Percentiles rank a stretch among this genome's conserved stretches.
Conservation (phyloP, 1,140 invertebrate genomes). For the Brachionus sp. region DNA sequence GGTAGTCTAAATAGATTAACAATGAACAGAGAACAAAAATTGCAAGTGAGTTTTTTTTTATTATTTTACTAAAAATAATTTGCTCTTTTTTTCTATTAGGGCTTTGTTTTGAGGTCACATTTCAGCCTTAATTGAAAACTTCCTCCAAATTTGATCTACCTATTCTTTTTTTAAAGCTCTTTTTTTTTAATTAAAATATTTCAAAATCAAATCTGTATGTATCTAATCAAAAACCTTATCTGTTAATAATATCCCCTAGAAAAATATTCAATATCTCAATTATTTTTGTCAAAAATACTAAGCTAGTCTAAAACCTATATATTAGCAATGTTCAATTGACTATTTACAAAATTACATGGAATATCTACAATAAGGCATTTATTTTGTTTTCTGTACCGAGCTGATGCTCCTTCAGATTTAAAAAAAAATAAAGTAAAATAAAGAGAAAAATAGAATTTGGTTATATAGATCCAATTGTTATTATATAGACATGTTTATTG, state of each 20-base stretch:
- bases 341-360: neutral
- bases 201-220: neutral
- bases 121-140: conserved; percentile 30
- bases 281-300: neutral
- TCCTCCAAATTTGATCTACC: conserved; percentile 21
- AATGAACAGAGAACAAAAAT: neutral
- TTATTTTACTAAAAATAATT: neutral
- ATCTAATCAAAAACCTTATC: conserved; percentile 14
- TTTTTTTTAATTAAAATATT: conserved; percentile 39
- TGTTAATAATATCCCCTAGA: conserved; percentile 12
- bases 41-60: conserved; percentile 10
- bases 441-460: too few species aligned
- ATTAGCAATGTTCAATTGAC: neutral
- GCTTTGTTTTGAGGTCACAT: conserved; percentile 19
- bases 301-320: neutral
- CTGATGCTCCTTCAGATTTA: too few species aligned
- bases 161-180: neutral
- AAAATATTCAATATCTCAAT: conserved; percentile 6
- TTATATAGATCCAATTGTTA: neutral
- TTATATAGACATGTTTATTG: neutral
- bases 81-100: neutral
- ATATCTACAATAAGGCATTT: too few species aligned
- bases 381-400: too few species aligned
- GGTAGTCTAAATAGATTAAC: neutral
- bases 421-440: too few species aligned